Conservation (phyloP, 2,113 vertebrate genomes). For the Variabilichromis moorii region DNA sequence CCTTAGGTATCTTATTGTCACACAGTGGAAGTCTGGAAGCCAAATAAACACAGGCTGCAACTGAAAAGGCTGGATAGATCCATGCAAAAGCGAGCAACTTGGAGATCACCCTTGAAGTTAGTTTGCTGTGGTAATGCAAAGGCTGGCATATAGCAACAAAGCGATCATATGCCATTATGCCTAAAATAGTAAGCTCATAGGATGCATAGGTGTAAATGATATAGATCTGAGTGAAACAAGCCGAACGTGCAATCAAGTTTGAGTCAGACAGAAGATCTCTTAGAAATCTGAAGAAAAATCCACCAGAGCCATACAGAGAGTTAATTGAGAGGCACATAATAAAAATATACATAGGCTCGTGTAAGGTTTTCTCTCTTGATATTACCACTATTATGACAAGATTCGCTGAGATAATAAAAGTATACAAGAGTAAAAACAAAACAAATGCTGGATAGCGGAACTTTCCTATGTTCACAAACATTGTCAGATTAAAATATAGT, state of each 20-base stretch:
- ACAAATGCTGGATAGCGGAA: conserved; percentile 15
- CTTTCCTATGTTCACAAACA: conserved; percentile 34
- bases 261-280: conserved; percentile 42
- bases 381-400: conserved; percentile 23
- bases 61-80: conserved; percentile 34
- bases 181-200: conserved; percentile 65
- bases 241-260: conserved; percentile 50
- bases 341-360: conserved; percentile 70
- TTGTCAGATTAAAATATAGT: conserved; percentile 32
- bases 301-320: conserved; percentile 67
- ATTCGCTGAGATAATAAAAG: conserved; percentile 30
- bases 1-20: conserved; percentile 47
- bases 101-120: conserved; percentile 35
- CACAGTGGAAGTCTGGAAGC: conserved; percentile 57
- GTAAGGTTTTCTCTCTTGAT: conserved; percentile 18
- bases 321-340: conserved; percentile 62
- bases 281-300: conserved; percentile 65
- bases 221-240: conserved; percentile 60
- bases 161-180: conserved; percentile 70
- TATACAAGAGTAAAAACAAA: conserved; percentile 5
- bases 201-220: conserved; percentile 64
- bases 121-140: conserved; percentile 59
- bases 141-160: conserved; percentile 70
- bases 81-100: conserved; percentile 10
- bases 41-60: conserved; percentile 34